Evolutionary conservation across 2,797 vertebrate species (phyloP), one percentile per base, ranked within the genome.

Genomic region (Lepus oiostolus): DNA sequence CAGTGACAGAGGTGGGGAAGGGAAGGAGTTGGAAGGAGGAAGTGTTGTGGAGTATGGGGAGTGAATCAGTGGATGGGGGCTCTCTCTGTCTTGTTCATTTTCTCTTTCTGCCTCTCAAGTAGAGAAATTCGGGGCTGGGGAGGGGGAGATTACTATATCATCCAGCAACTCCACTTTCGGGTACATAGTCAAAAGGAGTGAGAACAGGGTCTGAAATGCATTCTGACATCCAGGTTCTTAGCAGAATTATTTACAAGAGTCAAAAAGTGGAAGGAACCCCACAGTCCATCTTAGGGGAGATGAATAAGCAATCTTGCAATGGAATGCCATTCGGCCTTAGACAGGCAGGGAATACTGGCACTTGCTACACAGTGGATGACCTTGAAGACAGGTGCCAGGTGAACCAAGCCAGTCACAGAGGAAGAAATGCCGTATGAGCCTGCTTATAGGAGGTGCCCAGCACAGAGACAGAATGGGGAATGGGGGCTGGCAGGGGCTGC

Each of bases 231-330:
- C 13, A 38, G n/a, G 24, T 75, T 70, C 63, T 65, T 4, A 50
- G 26, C 30, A n/a, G 35, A 60, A 22, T 21, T 67, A 42, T 70
- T 76, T 22, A 32, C 30, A 68, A 76, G 0, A 91, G 82, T 30
- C n/a, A 26, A 42, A 52, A 74, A 26, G 3, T 28, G 14, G 80
- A 58, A 91, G n/a, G 3, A 77, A 35, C 10, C 16, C 11, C 32
- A 7, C 3, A 19, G 60, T 14, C 68, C 63, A 10, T 38, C 11
- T 3, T 2, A 13, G 32, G 32, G 35, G 32, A 30, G 65, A 70
- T 3, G 12, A 22, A 1, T 54, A 16, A 65, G 9, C 10, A 30
- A 22, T 17, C 16, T 35, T 2, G 52, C 32, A 62, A 5, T 0
- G 22, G 54, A 88, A 22, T 30, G 22, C 54, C 22, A 21, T 0